Evolutionary conservation across 2,113 vertebrate genomes (phyloP).

Genomic region (Alaudala cheleensis): DNA sequence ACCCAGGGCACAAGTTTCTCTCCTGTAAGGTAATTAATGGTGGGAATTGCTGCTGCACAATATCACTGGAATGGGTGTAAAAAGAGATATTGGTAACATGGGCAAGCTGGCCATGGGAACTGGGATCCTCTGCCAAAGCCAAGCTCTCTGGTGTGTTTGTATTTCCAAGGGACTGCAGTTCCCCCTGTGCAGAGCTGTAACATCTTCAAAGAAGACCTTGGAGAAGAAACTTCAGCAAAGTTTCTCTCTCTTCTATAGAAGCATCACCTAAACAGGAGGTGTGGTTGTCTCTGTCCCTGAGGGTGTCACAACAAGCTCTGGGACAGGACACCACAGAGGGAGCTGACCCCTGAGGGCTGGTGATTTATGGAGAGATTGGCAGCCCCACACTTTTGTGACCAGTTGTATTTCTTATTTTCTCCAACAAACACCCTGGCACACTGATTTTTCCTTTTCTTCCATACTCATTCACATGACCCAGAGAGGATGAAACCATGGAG

Average conservation of each 20-base stretch:
- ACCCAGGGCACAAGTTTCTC: neutral
- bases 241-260: neutral
- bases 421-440: neutral
- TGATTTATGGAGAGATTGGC: neutral
- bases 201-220: neutral
- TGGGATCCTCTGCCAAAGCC: neutral
- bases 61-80: neutral
- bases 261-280: neutral
- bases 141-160: neutral
- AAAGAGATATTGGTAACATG: neutral
- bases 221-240: neutral
- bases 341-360: neutral
- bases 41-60: neutral
- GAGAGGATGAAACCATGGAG: neutral
- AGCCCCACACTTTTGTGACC: neutral
- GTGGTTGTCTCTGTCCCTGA: accelerated
- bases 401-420: neutral
- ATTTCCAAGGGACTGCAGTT: neutral
- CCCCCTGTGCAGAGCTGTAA: neutral
- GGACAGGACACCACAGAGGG: neutral
- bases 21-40: neutral
- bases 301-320: neutral
- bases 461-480: neutral
- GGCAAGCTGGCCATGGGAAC: neutral
- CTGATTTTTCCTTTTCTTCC: neutral